Evolutionary conservation across 1,140 invertebrate genomes (phyloP).

Genomic region (Oryctes rhinoceros): DNA sequence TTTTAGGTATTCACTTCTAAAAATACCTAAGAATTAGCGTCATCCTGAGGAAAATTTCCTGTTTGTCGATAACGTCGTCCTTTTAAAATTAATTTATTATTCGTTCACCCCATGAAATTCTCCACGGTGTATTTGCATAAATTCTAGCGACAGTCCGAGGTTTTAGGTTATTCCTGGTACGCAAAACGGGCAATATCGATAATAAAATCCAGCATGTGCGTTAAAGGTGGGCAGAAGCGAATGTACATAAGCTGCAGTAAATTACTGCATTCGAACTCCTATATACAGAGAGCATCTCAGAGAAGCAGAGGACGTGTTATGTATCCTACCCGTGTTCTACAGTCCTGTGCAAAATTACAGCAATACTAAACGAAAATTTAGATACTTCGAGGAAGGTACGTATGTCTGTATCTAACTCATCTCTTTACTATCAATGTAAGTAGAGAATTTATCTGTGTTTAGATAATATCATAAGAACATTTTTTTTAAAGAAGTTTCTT

Average conservation of each 20-base stretch:
- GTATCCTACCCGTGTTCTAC: not conserved
- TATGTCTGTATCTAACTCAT: too few relatives aligned
- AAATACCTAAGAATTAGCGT: not conserved
- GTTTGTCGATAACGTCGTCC: not conserved
- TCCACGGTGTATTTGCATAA: not conserved
- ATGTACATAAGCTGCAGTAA: not conserved
- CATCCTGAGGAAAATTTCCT: not conserved
- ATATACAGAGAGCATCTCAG: not conserved
- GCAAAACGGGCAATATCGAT: not conserved
- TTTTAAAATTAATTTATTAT: conserved; percentile 31
- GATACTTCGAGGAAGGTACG: too few relatives aligned
- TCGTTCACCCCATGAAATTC: not conserved
- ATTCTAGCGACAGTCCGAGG: not conserved
- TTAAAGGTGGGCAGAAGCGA: not conserved
- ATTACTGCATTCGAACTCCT: not conserved
- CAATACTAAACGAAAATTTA: not conserved
- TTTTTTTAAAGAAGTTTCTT: too few relatives aligned
- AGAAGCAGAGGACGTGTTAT: not conserved
- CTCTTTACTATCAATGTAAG: too few relatives aligned
- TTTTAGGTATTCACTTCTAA: not conserved
- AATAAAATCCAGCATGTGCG: conserved; percentile 11
- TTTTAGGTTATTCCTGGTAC: not conserved
- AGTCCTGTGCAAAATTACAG: not conserved
- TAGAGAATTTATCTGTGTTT: too few relatives aligned
- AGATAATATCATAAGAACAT: too few relatives aligned